Evolutionary conservation across 2,797 vertebrate species (phyloP), one percentile per base, ranked within the genome.

Genomic region (Chlorospingus flavigularis): DNA sequence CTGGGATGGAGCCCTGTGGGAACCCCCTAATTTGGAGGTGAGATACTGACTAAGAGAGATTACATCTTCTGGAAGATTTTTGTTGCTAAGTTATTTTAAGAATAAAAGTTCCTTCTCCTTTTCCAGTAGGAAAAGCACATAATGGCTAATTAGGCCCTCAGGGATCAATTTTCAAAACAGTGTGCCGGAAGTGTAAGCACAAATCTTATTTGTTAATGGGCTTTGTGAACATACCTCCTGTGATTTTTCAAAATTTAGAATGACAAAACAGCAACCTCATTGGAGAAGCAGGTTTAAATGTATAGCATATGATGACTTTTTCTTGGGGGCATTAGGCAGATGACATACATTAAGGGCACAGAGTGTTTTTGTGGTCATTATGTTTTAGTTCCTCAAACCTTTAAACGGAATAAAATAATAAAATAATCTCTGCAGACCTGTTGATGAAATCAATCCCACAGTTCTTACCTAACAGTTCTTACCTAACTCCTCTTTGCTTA

Each of bases 91-190:
- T 93, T 96, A 89, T 96, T 96, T 93, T 95, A 79, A 96, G 80
- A 60, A 94, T 53, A 86, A 79, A 94, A 86, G 40, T 91, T 92
- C 40, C 30, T 84, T 91, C 91, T 78, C 66, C 39, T 80, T 95
- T 95, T 91, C 88, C 75, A 86, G 72, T 73, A 83, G 90, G 62
- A 95, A 90, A 94, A 96, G 39, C 61, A 2, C 70, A 86, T 95
- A 95, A 97, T 95, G 88, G 62, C 55, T 97, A 97, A 97, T 97
- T 96, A 96, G 85, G 68, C 92, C 97, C 95, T 94, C 48, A 92
- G 97, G 94, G 96, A 97, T 95, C 94, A 96, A 96, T 97, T 97
- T 97, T 93, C 91, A 92, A 95, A 97, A 95, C 94, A 93, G 60
- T 63, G 74, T 66, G 87, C 79, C 90, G 95, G 60, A 96, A 84